Evolutionary conservation across 2,888 invertebrate genomes (phyloP), one percentile per base, ranked within the genome.

Genomic region (Spatulosminthurus flaviceps): DNA sequence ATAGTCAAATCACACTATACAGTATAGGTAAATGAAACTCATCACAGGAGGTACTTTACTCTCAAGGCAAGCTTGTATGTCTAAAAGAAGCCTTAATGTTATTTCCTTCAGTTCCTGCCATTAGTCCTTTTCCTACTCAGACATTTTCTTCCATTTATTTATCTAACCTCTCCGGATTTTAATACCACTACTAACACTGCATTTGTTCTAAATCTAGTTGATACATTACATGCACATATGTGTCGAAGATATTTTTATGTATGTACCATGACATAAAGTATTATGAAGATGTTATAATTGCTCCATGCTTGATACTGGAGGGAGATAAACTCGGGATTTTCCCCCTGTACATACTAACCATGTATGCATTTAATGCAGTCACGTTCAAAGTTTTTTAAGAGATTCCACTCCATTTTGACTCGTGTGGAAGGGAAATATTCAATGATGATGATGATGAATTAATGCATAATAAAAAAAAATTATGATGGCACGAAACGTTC

Each of bases 401-500:
- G 34, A 7, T 51, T 51, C 51, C 5, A 51, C 51, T 51, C 51
- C n/a, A 51, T 51, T 51, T 51, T 51, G 1, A 11, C 51, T 16
- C 51, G 51, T 19, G 51, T 19, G n/a, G 51, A 51, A 2, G n/a
- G 16, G 16, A 51, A 51, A 51, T 51, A 13, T 51, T 51, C 51
- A n/a, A 51, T 51, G 51, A 51, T n/a, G 51, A 51, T 51, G 51
- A 51, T n/a, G 51, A 51, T n/a, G 51, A 51, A 51, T 51, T 51
- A 34, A 34, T 34, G 16, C n/a, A 51, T 51, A 19, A 13, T 41
- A 13, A 13, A 7, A 41, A 51, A 51, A 51, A 51, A 19, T n/a
- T 4, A n/a, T 11, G n/a, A n/a, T 19, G 16, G 51, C 51, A 51
- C 51, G 51, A 51, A n/a, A 51, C 1, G 51, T 51, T 51, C 5